Conservation (phyloP, 2,797 vertebrate genomes). For the Rallus crepitans region DNA sequence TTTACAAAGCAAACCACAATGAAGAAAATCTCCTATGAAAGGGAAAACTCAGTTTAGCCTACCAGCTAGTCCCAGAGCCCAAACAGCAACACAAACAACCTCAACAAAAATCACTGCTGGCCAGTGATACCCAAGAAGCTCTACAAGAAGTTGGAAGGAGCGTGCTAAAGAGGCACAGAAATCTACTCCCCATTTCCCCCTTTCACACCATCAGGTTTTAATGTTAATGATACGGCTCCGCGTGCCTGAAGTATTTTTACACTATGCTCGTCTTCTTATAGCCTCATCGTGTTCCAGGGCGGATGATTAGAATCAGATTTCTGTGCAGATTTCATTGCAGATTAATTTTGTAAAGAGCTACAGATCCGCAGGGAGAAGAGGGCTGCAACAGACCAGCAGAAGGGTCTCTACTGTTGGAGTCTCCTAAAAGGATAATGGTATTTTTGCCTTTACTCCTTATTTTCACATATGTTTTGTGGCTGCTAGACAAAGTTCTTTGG, state of each 20-base stretch:
- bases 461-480: neutral
- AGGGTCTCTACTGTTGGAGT: rapidly evolving
- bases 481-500: neutral
- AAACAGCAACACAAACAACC: neutral
- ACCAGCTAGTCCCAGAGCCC: neutral
- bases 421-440: neutral
- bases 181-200: neutral
- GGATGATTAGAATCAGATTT: slow-evolving; percentile 56
- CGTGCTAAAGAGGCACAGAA: neutral
- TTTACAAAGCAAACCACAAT: slow-evolving; percentile 20
- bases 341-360: slow-evolving; percentile 30
- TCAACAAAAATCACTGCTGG: neutral
- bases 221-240: neutral
- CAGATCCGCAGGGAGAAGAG: neutral
- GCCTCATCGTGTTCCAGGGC: neutral
- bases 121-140: neutral
- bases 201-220: slow-evolving; percentile 37
- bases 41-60: neutral
- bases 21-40: neutral
- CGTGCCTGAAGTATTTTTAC: slow-evolving; percentile 11
- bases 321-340: slow-evolving; percentile 60
- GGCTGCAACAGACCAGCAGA: neutral
- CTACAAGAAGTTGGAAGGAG: neutral
- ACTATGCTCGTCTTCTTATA: neutral
- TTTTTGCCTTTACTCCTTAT: neutral